Evolutionary conservation across 1,140 invertebrate species (phyloP).

Genomic region (Conopomorpha cramerella): DNA sequence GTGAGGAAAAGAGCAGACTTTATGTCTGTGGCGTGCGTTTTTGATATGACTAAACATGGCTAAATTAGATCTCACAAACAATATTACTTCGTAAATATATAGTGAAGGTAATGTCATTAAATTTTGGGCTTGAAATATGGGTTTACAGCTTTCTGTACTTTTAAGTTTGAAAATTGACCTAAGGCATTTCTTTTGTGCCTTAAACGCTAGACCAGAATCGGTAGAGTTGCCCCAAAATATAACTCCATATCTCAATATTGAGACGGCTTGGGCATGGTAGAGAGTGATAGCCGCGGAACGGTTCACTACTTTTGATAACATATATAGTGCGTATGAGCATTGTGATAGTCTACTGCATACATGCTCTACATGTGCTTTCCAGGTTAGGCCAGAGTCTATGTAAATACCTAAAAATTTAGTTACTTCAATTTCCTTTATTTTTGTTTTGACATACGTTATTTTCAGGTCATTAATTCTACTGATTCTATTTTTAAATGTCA

Average conservation of each 20-base stretch:
- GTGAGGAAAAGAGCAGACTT: too few species aligned
- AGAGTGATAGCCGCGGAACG: too few species aligned
- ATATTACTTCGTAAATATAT: neutral
- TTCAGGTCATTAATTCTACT: slow-evolving; percentile 1
- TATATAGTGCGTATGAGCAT: too few species aligned
- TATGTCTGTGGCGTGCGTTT: neutral
- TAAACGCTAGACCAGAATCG: neutral
- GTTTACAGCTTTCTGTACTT: neutral
- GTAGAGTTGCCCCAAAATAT: slow-evolving; percentile 1
- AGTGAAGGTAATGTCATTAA: neutral
- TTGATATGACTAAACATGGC: neutral
- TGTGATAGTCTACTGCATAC: too few species aligned
- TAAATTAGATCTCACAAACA: slow-evolving; percentile 1
- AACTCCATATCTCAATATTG: slow-evolving; percentile 1
- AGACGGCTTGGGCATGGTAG: neutral
- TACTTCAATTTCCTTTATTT: too few species aligned
- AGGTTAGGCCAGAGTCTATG: too few species aligned
- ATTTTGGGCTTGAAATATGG: neutral
- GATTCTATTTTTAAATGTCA: neutral
- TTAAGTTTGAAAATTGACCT: neutral
- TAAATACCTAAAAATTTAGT: too few species aligned
- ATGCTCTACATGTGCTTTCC: too few species aligned
- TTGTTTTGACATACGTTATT: neutral
- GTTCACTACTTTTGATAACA: neutral
- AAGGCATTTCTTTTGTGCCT: slow-evolving; percentile 1